A percentile compares a stretch with the other conserved stretches of the same genome.
Evolutionary conservation across 2,797 vertebrate genomes (phyloP).

Genomic region (Ficedula albicollis): DNA sequence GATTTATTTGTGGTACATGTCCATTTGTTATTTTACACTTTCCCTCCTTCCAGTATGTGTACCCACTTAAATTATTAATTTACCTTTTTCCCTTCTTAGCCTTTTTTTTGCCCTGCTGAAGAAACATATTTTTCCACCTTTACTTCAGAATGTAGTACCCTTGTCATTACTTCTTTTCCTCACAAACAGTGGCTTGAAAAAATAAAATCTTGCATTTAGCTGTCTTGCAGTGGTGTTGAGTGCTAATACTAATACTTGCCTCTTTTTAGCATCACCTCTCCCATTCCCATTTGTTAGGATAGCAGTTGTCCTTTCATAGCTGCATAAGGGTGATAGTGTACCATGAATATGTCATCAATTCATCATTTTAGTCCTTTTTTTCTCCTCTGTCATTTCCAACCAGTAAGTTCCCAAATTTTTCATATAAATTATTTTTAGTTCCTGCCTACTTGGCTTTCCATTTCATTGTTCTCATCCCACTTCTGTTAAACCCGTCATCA

Average conservation of each 20-base stretch:
- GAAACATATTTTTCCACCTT: not conserved
- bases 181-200: not conserved
- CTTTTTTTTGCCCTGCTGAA: not conserved
- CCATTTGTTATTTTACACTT: not conserved
- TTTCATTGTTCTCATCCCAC: slow-evolving; percentile 47
- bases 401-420: not conserved
- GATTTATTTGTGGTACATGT: not conserved
- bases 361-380: not conserved
- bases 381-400: not conserved
- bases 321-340: not conserved
- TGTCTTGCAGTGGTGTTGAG: not conserved
- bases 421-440: slow-evolving; percentile 22
- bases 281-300: not conserved
- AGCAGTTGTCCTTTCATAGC: not conserved
- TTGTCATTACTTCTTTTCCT: not conserved
- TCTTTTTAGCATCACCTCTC: not conserved
- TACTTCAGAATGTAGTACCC: not conserved
- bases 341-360: not conserved
- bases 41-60: not conserved
- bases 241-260: not conserved
- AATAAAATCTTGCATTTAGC: not conserved
- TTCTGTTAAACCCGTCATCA: slow-evolving; percentile 19
- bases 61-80: not conserved
- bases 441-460: slow-evolving; percentile 27
- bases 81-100: not conserved